These are phyloP conservation scores for Phenganax marumi DNA, from an alignment of 92 coral and sea anemone species.

Conservation along the genomic window DNA sequence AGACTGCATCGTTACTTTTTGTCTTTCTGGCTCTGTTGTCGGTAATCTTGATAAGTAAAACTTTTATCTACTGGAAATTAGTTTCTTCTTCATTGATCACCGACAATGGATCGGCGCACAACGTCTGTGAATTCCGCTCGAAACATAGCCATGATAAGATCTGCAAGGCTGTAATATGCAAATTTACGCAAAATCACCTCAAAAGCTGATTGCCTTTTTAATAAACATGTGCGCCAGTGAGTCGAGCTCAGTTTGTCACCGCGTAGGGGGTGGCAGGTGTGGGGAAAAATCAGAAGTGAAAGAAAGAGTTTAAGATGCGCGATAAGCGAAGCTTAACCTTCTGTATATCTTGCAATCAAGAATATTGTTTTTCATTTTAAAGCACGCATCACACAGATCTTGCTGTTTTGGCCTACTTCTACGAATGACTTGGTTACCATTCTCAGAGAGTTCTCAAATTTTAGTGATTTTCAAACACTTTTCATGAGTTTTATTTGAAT, in stretches of 20 bases:
- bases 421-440: not conserved
- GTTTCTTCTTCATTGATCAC: no score
- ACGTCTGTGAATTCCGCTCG: conserved; percentile 2
- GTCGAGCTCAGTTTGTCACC: not conserved
- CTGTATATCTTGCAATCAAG: not conserved
- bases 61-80: no score
- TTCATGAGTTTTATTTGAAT: no score
- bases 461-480: not conserved
- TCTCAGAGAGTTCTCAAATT: not conserved
- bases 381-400: not conserved
- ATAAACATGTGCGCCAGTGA: conserved; percentile 21
- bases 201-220: conserved; percentile 1
- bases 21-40: no score
- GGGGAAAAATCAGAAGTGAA: not conserved
- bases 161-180: conserved; percentile 13
- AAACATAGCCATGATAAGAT: not conserved
- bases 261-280: conserved; percentile 42
- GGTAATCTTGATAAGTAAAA: no score
- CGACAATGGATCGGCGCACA: not conserved
- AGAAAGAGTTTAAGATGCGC: not conserved
- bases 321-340: conserved; percentile 23
- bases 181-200: conserved; percentile 17
- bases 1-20: no score
- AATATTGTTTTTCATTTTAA: not conserved
- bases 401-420: not conserved